These are phyloP conservation scores for Cantharis lateralis DNA, from an alignment of 2,888 invertebrate genomes.

Conservation along the genomic window DNA sequence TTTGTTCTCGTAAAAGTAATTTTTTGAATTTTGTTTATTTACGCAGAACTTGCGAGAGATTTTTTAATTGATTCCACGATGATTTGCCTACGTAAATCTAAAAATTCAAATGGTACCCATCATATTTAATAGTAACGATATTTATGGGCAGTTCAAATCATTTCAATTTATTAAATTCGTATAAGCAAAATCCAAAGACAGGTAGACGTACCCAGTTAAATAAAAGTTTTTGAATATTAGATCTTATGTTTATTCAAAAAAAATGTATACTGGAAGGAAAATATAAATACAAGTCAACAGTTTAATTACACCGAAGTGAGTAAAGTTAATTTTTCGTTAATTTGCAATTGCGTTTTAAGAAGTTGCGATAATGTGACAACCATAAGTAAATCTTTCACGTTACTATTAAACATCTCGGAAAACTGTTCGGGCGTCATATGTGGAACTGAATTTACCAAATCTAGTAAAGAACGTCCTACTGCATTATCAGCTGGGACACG, in stretches of 20 bases:
- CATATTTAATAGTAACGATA: no score
- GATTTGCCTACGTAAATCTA: no score
- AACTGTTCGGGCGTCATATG: conserved; percentile 89
- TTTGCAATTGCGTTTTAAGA: conserved; percentile 92
- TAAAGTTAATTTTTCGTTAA: conserved; percentile 93
- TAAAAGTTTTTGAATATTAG: not conserved
- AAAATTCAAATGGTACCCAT: no score
- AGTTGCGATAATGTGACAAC: conserved; percentile 94
- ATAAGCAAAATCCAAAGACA: no score
- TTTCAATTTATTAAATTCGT: no score
- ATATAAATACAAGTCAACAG: not conserved
- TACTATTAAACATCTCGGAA: conserved; percentile 93
- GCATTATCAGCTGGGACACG: conserved; percentile 79
- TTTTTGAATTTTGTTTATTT: no score
- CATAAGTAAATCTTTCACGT: conserved; percentile 97
- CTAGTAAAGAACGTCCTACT: conserved; percentile 87
- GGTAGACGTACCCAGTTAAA: no score
- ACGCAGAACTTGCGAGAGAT: no score
- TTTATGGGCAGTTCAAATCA: no score
- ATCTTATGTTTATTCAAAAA: not conserved
- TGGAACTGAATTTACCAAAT: conserved; percentile 90
- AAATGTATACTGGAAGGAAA: not conserved
- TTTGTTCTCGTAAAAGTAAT: no score
- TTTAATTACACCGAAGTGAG: conserved; percentile 65
- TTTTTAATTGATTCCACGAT: no score